These are phyloP conservation scores for Hippocampus abdominalis DNA, from an alignment of 2,113 vertebrate genomes.

Conservation along the genomic window DNA sequence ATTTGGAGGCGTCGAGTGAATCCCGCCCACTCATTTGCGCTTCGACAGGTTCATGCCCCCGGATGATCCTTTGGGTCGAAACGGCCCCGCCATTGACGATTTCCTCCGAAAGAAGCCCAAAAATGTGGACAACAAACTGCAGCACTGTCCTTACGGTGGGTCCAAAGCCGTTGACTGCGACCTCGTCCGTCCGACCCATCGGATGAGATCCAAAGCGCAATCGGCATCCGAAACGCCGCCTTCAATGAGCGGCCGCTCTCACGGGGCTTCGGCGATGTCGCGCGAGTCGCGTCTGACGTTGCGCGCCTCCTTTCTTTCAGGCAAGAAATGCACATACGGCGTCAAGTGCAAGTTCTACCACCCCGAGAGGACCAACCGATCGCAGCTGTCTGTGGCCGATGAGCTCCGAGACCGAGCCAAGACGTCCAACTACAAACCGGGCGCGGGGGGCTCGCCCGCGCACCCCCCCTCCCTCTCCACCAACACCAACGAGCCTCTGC, in stretches of 20 bases:
- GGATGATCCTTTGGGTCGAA: constrained; percentile 86
- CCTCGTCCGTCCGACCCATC: background rate
- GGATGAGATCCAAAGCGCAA: too few species aligned
- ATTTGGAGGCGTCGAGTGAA: background rate
- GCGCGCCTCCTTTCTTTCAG: constrained; percentile 55
- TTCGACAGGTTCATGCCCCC: constrained; percentile 88
- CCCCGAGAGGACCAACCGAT: constrained; percentile 75
- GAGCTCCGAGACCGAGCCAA: constrained; percentile 75
- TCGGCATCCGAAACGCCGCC: too few species aligned
- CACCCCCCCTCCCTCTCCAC: constrained; percentile 8
- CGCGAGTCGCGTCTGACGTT: background rate
- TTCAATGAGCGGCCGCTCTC: too few species aligned
- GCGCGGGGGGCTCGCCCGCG: background rate
- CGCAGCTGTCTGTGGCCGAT: constrained; percentile 81
- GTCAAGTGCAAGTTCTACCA: constrained; percentile 91
- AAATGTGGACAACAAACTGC: constrained; percentile 73
- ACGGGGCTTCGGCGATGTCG: background rate
- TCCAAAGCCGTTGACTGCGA: background rate
- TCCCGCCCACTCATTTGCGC: background rate
- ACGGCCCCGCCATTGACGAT: constrained; percentile 80
- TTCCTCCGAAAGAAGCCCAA: constrained; percentile 80
- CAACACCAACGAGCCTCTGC: constrained; percentile 8
- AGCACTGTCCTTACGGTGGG: constrained; percentile 86
- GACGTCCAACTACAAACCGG: background rate
- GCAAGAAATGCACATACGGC: constrained; percentile 90